Evolutionary conservation across 2,113 vertebrate genomes (phyloP).

Genomic region (Albula glossodonta): DNA sequence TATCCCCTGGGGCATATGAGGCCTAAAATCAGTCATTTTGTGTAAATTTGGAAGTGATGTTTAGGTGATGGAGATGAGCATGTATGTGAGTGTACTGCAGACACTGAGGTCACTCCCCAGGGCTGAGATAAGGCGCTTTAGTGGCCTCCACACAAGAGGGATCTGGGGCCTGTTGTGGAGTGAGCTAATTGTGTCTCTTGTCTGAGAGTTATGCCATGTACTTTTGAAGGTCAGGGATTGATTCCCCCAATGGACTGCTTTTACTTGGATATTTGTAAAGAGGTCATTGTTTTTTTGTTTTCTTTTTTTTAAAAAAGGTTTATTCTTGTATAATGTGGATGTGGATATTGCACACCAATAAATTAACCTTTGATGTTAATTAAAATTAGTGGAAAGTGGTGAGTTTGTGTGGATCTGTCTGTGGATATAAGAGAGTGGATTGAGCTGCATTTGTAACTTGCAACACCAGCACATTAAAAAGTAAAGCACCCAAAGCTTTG

Average conservation of each 20-base stretch:
- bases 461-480: neutral
- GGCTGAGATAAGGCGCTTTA: neutral
- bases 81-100: neutral
- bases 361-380: neutral
- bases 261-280: neutral
- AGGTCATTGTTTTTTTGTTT: neutral
- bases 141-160: neutral
- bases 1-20: neutral
- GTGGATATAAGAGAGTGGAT: neutral
- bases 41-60: neutral
- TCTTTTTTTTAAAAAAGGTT: neutral
- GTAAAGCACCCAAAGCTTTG: neutral
- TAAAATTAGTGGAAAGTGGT: neutral
- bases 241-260: neutral
- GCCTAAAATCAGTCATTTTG: neutral
- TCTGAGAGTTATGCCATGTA: neutral
- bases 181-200: neutral
- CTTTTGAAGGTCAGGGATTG: neutral
- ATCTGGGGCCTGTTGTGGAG: neutral
- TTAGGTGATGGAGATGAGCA: no score
- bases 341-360: neutral
- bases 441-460: neutral
- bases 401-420: neutral
- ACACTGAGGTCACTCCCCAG: neutral
- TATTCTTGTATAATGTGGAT: neutral